Base-by-base conservation (phyloP, 2,113 vertebrate genomes). In the Apodemus sylvaticus region DNA sequence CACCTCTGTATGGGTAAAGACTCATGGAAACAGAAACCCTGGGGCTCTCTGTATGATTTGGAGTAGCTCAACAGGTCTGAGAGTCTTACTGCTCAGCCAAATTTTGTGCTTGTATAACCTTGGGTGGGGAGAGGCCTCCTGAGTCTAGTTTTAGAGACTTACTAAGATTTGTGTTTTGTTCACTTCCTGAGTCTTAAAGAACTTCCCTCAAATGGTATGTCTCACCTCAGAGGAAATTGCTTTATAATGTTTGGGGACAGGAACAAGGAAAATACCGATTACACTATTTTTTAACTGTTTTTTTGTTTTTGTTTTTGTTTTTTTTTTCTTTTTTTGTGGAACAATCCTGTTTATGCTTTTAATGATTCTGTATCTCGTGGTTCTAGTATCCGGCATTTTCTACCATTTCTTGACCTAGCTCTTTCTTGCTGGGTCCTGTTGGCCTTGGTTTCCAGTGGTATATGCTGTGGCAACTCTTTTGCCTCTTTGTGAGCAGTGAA, bases 271-370 rank as follows among this genome's bases (percentile, higher is more conserved):
- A n/a, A 22, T 13, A n/a, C 19, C 17, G 2, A 16, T n/a, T n/a
- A 66, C 11, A 34, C 9, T 4, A 19, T 66, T 29, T 3, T 26
- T 55, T 89, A 39, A 5, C 22, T 86, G 85, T 60, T 87, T 88
- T 70, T 93, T n/a, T n/a, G n/a, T n/a, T n/a, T n/a, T n/a, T n/a
- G n/a, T n/a, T n/a, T n/a, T n/a, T n/a, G n/a, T n/a, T n/a, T n/a
- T n/a, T n/a, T n/a, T n/a, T n/a, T n/a, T n/a, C n/a, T n/a, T n/a
- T 60, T 87, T 88, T 70, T 93, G 62, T 90, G 39, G 29, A 74
- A 48, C 39, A 90, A 29, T 86, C 6, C 1, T 88, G 19, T 90
- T 20, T 48, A 31, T 36, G 12, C 55, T 71, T 71, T 92, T 76
- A 74, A 24, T 36, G 68, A 53, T 22, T 64, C 29, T 42, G 53